Conservation (phyloP, 2,888 invertebrate species). For the Yponomeuta evonymella region DNA sequence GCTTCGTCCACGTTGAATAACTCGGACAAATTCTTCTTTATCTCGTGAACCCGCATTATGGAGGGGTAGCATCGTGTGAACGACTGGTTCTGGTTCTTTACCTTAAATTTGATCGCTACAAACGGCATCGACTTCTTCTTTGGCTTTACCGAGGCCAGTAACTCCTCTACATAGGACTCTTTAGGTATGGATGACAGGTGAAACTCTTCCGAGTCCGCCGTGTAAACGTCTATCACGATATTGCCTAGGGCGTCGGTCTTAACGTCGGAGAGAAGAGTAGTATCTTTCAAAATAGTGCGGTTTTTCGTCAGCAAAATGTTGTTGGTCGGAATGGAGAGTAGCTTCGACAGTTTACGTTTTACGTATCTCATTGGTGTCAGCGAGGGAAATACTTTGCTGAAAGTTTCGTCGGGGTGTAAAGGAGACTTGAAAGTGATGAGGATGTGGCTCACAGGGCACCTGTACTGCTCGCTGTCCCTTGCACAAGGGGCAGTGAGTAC, state of each 20-base stretch:
- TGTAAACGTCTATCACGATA: slow-evolving; percentile 60
- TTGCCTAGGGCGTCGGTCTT: slow-evolving; percentile 59
- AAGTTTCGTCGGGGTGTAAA: slow-evolving; percentile 51
- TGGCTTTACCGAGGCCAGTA: slow-evolving; percentile 53
- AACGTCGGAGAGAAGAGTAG: slow-evolving; percentile 49
- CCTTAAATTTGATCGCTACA: slow-evolving; percentile 63
- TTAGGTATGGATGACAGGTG: slow-evolving; percentile 57
- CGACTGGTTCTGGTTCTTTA: slow-evolving; percentile 52
- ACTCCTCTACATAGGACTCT: slow-evolving; percentile 60
- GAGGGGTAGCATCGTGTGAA: slow-evolving; percentile 74
- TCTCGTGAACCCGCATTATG: slow-evolving; percentile 71
- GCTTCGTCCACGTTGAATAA: slow-evolving; percentile 74
- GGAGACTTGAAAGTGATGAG: slow-evolving; percentile 61
- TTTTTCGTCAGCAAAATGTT: slow-evolving; percentile 61
- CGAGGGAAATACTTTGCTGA: slow-evolving; percentile 64
- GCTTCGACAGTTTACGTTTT: slow-evolving; percentile 61
- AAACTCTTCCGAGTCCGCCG: slow-evolving; percentile 60
- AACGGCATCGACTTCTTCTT: slow-evolving; percentile 62
- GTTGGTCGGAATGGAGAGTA: slow-evolving; percentile 52
- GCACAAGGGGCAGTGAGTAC: slow-evolving; percentile 55
- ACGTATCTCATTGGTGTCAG: slow-evolving; percentile 59
- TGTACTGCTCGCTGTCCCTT: slow-evolving; percentile 50
- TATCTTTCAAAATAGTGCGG: slow-evolving; percentile 61
- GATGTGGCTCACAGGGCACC: slow-evolving; percentile 61
- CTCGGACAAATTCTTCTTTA: slow-evolving; percentile 77